Base-by-base conservation (phyloP, 2,797 vertebrate species). In the Sebastes trivittatus region DNA sequence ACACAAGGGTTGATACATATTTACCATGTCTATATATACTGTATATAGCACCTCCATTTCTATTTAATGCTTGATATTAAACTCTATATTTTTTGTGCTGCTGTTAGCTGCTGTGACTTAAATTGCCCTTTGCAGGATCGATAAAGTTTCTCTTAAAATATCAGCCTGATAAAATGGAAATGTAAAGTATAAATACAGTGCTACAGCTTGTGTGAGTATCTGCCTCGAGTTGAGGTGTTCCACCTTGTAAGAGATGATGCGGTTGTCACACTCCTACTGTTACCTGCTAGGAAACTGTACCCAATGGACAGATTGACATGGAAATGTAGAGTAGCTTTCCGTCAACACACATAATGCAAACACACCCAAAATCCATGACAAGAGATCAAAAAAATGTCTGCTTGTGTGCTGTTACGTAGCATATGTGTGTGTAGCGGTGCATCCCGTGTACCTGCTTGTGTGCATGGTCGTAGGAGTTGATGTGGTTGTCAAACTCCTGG, bases 401-500 rank as follows among this genome's bases (percentile, higher is more conserved):
- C 52, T 9, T 58, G 18, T 72, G 25, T 81, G 62, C 34, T 13
- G 63, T 62, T 34, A 46, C n/a, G 25, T 6, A n/a, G 52, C 13
- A 11, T 71, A 66, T 64, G 58, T 72, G 65, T 83, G 46, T 59
- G 16, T 58, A 8, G 27, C 36, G 72, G 76, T 74, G 81, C 46
- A 71, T 64, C 54, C 22, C 22, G 7, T 79, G 95, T 97, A 99
- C 98, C 98, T 99, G 98, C 88, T 98, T 99, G 95, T 99, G 98
- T 83, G 98, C 98, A 13, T 99, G 98, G 92, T 99, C 98, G 0
- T 99, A 99, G 87, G 98, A 99, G 96, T 99, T 99, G 94, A 99
- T 99, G 94, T 99, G 98, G 96, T 99, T 99, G 96, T 99, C 98
- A 96, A 98, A 99, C 88, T 99, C 98, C 87, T 98, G 97, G 94